Evolutionary conservation across 2,888 invertebrate species (phyloP).

Genomic region (Cotesia congregata): DNA sequence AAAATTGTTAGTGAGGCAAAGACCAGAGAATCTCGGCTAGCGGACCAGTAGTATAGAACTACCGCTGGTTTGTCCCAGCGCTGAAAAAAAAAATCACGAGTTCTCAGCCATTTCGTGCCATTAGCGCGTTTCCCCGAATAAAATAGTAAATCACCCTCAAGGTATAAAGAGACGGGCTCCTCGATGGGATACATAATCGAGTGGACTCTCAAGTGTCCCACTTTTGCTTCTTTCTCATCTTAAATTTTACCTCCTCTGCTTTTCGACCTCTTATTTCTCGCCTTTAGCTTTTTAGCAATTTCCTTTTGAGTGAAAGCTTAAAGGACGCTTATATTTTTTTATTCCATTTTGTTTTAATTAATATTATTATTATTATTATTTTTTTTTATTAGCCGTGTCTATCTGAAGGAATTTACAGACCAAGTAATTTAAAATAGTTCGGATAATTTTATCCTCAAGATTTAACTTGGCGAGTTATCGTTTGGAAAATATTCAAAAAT

Average conservation of each 20-base stretch:
- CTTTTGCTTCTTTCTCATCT: constrained; percentile 38
- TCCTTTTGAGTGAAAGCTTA: not conserved
- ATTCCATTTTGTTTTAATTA: not conserved
- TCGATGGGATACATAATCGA: constrained; percentile 15
- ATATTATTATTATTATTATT: not conserved
- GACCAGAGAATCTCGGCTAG: not conserved
- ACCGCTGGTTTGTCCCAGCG: not conserved
- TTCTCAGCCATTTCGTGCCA: not conserved
- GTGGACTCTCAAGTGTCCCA: constrained; percentile 5
- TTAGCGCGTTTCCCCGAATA: constrained; percentile 10
- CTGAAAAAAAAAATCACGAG: not conserved
- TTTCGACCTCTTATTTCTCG: not conserved
- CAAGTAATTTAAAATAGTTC: not conserved
- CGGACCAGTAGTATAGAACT: not conserved
- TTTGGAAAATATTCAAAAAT: not conserved
- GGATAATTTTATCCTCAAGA: not conserved
- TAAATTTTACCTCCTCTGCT: constrained; percentile 40
- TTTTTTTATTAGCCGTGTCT: not conserved
- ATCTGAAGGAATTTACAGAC: not conserved
- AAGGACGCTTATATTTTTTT: not conserved
- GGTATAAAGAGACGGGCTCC: not conserved
- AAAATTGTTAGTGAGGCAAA: not conserved
- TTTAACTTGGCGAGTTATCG: not conserved
- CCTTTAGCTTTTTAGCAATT: not conserved
- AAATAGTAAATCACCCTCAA: constrained; percentile 15